Evolutionary conservation across 2,797 vertebrate species (phyloP), one percentile per base, ranked within the genome.

Genomic region (Anas bernieri): DNA sequence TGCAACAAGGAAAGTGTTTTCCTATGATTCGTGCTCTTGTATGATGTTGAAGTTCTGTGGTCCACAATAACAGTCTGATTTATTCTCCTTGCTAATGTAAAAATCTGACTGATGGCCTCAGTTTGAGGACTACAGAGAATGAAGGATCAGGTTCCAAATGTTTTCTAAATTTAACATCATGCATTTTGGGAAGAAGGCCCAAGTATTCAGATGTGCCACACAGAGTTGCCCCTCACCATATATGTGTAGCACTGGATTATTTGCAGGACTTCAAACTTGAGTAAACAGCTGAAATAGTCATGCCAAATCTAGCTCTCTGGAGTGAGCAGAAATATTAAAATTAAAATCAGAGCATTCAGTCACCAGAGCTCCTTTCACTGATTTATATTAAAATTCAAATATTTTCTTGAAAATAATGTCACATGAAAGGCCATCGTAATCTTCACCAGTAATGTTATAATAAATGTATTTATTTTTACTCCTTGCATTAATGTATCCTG

Each of bases 91-190:
- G 39, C 33, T 82, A 10, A 16, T 33, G 28, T 78, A 74, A 86
- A 94, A 83, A 46, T 92, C 39, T 35, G 39, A 28, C 63, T 39
- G 45, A 77, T 63, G 37, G 70, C 58, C 58, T 82, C 39, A 39
- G 45, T 89, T 88, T 81, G 80, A 95, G 52, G 52, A 63, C 77
- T 86, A 11, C 23, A 58, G 83, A 77, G 87, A 87, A 74, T 56
- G 58, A 94, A 88, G 70, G 77, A 86, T 93, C 55, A 80, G 85
- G 88, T 93, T 91, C 92, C 91, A 92, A 94, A 64, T 13, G 16
- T 87, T 86, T 92, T 88, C 97, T 96, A 96, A 95, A 89, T 96
- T 95, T 97, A 96, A 68, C 92, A 26, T 39, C 20, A 6, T 82
- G 37, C 25, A 9, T 94, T 96, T 96, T 87, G 91, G 90, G 90